Conservation (phyloP, 2,888 invertebrate genomes). For the Brassicogethes aeneus region DNA sequence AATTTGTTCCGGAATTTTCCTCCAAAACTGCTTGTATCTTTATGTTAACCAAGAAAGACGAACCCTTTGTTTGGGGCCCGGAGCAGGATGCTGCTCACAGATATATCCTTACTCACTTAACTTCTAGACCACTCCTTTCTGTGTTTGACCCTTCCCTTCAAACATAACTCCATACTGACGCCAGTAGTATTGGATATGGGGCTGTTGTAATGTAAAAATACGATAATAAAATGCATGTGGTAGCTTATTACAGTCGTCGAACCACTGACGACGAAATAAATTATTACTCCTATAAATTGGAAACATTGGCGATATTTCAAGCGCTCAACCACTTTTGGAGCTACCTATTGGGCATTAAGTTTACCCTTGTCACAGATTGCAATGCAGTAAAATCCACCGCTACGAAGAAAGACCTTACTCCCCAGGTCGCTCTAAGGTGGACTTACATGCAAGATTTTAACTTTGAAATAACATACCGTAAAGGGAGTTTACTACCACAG, state of each 20-base stretch:
- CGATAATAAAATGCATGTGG: constrained; percentile 6
- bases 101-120: background rate
- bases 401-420: constrained; percentile 25
- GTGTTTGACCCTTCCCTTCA: background rate
- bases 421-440: constrained; percentile 28
- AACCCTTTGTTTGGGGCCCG: constrained; percentile 7
- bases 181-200: background rate
- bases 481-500: constrained; percentile 10
- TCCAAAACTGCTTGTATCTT: constrained; percentile 17
- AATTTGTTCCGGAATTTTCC: constrained; percentile 22
- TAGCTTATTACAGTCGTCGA: constrained; percentile 24
- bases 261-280: constrained; percentile 21
- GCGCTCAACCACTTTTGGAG: constrained; percentile 22
- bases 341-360: constrained; percentile 20
- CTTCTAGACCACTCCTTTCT: background rate
- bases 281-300: constrained; percentile 26
- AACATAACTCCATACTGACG: background rate
- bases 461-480: constrained; percentile 15
- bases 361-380: constrained; percentile 29
- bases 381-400: constrained; percentile 23
- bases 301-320: constrained; percentile 28
- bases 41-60: constrained; percentile 9
- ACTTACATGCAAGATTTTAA: constrained; percentile 21
- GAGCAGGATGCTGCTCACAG: constrained; percentile 2
- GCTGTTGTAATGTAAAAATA: background rate